Conservation (phyloP, 2,888 invertebrate species). For the Liopterus haemorrhoidalis region DNA sequence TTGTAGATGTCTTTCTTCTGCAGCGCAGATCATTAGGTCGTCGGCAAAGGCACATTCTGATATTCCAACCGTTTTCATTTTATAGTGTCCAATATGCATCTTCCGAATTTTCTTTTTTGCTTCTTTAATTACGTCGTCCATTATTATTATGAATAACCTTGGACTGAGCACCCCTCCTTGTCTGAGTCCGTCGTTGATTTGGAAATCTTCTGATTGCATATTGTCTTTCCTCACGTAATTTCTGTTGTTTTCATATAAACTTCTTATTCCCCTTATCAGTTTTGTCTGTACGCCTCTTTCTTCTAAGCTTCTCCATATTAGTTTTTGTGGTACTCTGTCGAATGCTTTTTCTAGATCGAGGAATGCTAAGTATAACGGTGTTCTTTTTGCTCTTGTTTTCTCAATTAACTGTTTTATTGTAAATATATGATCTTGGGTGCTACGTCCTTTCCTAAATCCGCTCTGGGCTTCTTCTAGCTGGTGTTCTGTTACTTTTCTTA, state of each 20-base stretch:
- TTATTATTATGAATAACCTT: constrained; percentile 7
- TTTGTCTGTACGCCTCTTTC: constrained; percentile 9
- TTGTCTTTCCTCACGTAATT: constrained; percentile 13
- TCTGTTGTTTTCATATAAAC: constrained; percentile 13
- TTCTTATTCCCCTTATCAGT: constrained; percentile 4
- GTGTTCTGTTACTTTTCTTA: constrained; percentile 1
- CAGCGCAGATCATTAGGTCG: constrained; percentile 13
- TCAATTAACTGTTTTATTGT: constrained; percentile 12
- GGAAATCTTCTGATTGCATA: constrained; percentile 15
- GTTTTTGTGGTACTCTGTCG: constrained; percentile 8
- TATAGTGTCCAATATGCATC: constrained; percentile 13
- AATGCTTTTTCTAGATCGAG: constrained; percentile 18
- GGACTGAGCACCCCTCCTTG: constrained; percentile 15
- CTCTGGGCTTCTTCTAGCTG: not conserved
- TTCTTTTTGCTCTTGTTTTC: constrained; percentile 10
- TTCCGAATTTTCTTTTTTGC: not conserved
- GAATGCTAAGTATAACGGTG: constrained; percentile 19
- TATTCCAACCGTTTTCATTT: constrained; percentile 9
- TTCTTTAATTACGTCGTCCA: constrained; percentile 12
- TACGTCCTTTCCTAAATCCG: constrained; percentile 15
- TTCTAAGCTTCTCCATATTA: constrained; percentile 11
- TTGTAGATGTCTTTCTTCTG: constrained; percentile 12
- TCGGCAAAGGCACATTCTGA: constrained; percentile 15
- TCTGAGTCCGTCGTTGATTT: constrained; percentile 16
- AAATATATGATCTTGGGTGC: constrained; percentile 14